A percentile compares a stretch with the other conserved stretches of the same genome.
phyloP scores from a whole-genome alignment of 1,140 invertebrate genomes.

The Zaprionus tsacasi region DNA sequence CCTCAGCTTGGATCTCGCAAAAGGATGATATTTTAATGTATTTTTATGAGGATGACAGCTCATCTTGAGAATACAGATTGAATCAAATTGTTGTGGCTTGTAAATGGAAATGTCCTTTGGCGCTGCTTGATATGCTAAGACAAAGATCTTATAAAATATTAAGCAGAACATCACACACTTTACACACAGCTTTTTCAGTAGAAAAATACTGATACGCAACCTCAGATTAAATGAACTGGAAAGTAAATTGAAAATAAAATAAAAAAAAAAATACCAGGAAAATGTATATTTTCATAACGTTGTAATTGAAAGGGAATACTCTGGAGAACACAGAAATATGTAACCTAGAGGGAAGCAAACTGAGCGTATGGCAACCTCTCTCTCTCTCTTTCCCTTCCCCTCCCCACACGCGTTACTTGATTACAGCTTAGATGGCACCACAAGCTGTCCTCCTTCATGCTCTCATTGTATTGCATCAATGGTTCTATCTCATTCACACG shows the following conservation, averaged over 20 bases:
- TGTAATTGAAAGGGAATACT: no score
- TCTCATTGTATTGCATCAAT: neutral
- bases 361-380: neutral
- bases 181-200: neutral
- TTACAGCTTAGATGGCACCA: neutral
- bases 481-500: neutral
- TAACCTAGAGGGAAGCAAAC: neutral
- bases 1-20: neutral
- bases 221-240: neutral
- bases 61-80: constrained; percentile 2
- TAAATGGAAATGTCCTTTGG: neutral
- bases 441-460: neutral
- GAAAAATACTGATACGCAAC: no score
- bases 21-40: constrained; percentile 7
- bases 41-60: constrained; percentile 3
- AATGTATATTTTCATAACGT: no score
- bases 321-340: no score
- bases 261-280: neutral
- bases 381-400: neutral
- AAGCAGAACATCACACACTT: neutral
- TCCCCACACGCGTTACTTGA: no score
- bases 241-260: neutral
- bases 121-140: neutral
- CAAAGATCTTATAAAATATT: neutral
- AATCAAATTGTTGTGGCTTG: constrained; percentile 9